Evolutionary conservation across 1,140 invertebrate species (phyloP).

Genomic region (Zaprionus vittiger): DNA sequence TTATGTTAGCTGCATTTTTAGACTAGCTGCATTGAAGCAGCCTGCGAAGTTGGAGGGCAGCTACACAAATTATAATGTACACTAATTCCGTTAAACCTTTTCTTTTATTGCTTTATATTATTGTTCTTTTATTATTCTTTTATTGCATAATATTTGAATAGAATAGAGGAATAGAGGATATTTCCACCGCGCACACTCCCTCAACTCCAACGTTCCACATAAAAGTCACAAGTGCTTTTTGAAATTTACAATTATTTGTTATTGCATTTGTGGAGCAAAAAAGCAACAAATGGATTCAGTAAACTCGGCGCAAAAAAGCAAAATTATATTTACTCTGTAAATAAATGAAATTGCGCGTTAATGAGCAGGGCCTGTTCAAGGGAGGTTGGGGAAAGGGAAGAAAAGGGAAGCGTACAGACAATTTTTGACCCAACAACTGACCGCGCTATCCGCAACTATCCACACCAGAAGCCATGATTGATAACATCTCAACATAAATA

Average conservation of each 20-base stretch:
- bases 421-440: slow-evolving; percentile 62
- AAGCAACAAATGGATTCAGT: background rate
- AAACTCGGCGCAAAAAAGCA: background rate
- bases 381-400: background rate
- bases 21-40: too few relatives aligned
- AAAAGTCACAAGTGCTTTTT: background rate
- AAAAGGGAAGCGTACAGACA: slow-evolving; percentile 25
- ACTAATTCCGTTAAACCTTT: too few relatives aligned
- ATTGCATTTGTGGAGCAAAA: background rate
- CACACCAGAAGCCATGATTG: slow-evolving; percentile 79
- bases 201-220: background rate
- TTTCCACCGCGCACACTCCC: background rate
- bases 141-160: too few relatives aligned
- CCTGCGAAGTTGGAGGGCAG: too few relatives aligned
- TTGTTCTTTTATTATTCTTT: too few relatives aligned
- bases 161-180: too few relatives aligned
- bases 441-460: slow-evolving; percentile 76
- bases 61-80: too few relatives aligned
- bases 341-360: slow-evolving; percentile 68
- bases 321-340: slow-evolving; percentile 25
- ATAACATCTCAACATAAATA: slow-evolving; percentile 73
- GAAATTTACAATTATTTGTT: slow-evolving; percentile 17
- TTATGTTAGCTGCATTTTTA: too few relatives aligned
- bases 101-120: too few relatives aligned
- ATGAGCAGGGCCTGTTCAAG: slow-evolving; percentile 33